Base-by-base conservation (phyloP, 2,888 invertebrate species). In the Pecten maximus region DNA sequence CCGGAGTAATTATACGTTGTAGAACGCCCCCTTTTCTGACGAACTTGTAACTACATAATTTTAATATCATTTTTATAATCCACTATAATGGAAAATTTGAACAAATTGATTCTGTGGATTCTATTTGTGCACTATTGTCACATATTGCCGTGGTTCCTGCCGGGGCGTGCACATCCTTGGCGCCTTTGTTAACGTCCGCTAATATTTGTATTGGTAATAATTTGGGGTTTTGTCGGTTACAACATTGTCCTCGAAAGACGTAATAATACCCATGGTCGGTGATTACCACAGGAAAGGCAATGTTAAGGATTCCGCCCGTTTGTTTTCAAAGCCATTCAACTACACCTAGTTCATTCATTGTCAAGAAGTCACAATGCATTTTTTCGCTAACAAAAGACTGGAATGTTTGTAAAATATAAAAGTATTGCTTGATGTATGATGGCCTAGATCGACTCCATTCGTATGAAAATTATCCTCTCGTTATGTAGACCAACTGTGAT, bases 141-240 rank as follows among this genome's bases (percentile, higher is more conserved):
- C 35, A 74, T 74, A 28, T 8, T 74, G 35, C 28, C 74, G 35
- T 35, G 74, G 10, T 35, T 35, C 12, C 15, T 74, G 74, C 74
- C 74, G 0, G 28, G 35, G 35, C 74, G 74, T 74, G 4, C 74
- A 74, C 74, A 35, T 35, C 28, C 74, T 2, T 2, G 74, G 74
- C 74, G 74, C 35, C 74, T 2, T 74, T 74, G 74, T 74, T 28
- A 35, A 28, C 10, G 10, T 28, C 23, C 12, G 12, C 35, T 74
- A 74, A 74, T 74, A 74, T 74, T 74, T 74, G 74, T 35, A 74
- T 74, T 74, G 74, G 35, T 74, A 74, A 74, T 74, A 74, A 74
- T 74, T 74, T 28, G 74, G 28, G 74, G 50, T 74, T 74, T 74
- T 74, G 74, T 74, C 16, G 74, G 74, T 16, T 74, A 35, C n/a